Evolutionary conservation across 1,140 invertebrate species (phyloP), one percentile per base, ranked within the genome.

Genomic region (Aphelinus atriplicis): DNA sequence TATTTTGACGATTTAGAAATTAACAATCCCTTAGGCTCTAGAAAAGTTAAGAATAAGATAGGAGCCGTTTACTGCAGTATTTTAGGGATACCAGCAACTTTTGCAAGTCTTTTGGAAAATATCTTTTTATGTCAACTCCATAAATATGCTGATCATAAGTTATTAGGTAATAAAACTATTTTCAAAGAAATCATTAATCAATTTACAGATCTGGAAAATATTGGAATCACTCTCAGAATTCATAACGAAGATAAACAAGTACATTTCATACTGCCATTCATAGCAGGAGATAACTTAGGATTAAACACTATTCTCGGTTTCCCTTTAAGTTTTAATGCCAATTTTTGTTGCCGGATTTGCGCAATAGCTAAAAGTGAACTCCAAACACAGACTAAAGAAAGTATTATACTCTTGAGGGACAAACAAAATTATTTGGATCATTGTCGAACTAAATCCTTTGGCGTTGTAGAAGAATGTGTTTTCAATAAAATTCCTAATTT

Each of bases 201-300:
- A 68, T 48, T 77, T 51, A 77, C 64, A 60, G n/a, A 55, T 1
- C 56, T 79, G 6, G 51, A 47, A 48, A 63, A 4, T 43, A 51
- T 68, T n/a, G 77, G 77, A 43, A 71, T 76, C 3, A 47, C n/a
- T 7, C 56, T 78, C 3, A 7, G 74, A 67, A 47, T 72, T 56
- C 6, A 66, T 3, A 48, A 51, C 9, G 9, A 10, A 69, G 9
- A 73, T n/a, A 6, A 26, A 47, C 6, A 73, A 63, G 62, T 82
- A 48, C 76, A 80, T 75, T 85, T 84, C 26, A 7, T 47, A 42
- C 6, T 69, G 48, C 1, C 42, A 3, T 57, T 48, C 47, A 58
- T 69, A 10, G 66, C 42, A 6, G 55, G 66, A 26, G 66, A 69
- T 10, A 69, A 69, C 10, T 26, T 58, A n/a, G 66, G 55, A 1